phyloP scores from a whole-genome alignment of 2,888 invertebrate species.

The Apotomis betuletana region DNA sequence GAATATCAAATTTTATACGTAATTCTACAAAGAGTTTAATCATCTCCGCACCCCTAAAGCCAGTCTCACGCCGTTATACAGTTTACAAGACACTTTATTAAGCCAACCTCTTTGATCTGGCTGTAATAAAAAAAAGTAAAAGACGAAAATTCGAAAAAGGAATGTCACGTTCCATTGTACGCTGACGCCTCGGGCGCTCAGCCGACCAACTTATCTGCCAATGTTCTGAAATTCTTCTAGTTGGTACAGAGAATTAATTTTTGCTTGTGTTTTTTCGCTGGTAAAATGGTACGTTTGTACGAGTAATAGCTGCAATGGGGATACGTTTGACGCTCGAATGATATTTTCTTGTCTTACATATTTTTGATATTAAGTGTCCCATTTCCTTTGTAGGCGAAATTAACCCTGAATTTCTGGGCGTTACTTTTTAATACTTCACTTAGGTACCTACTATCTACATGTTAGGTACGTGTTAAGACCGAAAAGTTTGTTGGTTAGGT shows the following conservation, averaged over 20 bases:
- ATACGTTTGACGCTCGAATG: constrained; percentile 14
- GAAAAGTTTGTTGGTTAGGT: too few relatives aligned
- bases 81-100: constrained; percentile 53
- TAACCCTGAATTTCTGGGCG: too few relatives aligned
- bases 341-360: constrained; percentile 7
- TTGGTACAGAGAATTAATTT: neutral
- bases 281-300: neutral
- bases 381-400: neutral
- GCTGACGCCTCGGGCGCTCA: constrained; percentile 45
- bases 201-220: constrained; percentile 11
- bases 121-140: constrained; percentile 54
- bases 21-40: constrained; percentile 30
- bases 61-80: constrained; percentile 21
- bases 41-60: constrained; percentile 26
- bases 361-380: neutral
- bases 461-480: too few relatives aligned
- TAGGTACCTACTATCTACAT: too few relatives aligned
- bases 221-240: neutral
- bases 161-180: constrained; percentile 62
- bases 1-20: constrained; percentile 9
- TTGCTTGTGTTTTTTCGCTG: neutral
- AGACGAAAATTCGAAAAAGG: constrained; percentile 52
- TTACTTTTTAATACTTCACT: too few relatives aligned
- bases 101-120: constrained; percentile 56
- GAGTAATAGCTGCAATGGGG: constrained; percentile 6